phyloP scores from a whole-genome alignment of 2,797 vertebrate genomes.

The Allobates femoralis region DNA sequence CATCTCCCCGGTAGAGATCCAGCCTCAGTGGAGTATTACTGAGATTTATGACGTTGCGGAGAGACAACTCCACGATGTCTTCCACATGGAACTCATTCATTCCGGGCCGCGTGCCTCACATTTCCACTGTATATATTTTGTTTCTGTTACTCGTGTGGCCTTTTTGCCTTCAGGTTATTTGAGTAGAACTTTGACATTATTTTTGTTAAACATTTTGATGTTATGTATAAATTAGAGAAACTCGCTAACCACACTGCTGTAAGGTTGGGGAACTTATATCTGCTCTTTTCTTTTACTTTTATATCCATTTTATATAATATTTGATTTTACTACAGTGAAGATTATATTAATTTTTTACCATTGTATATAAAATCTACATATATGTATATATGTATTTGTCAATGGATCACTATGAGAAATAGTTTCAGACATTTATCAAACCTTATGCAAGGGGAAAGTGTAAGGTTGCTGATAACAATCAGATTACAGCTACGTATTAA shows the following conservation, averaged over 20 bases:
- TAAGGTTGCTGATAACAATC: not conserved
- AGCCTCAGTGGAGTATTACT: not conserved
- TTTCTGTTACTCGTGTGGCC: constrained; percentile 39
- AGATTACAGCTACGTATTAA: not conserved
- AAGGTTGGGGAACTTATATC: not conserved
- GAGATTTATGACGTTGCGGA: constrained; percentile 41
- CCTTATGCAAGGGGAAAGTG: not conserved
- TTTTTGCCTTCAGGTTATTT: constrained; percentile 43
- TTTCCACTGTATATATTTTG: constrained; percentile 41
- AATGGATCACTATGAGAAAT: too few species aligned
- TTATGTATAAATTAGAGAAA: constrained; percentile 28
- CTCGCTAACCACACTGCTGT: not conserved
- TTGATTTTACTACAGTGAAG: not conserved
- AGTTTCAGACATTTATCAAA: too few species aligned
- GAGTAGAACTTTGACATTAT: constrained; percentile 29
- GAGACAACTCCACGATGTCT: constrained; percentile 26
- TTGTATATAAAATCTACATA: too few species aligned
- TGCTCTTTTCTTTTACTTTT: not conserved
- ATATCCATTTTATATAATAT: not conserved
- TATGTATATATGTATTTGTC: too few species aligned
- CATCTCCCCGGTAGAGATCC: constrained; percentile 18
- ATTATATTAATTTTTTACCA: not conserved
- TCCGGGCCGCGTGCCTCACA: constrained; percentile 27
- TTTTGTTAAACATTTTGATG: not conserved
- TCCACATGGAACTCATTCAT: constrained; percentile 48